Evolutionary conservation across 2,113 vertebrate genomes (phyloP).

Genomic region (Syngnathus scovelli): DNA sequence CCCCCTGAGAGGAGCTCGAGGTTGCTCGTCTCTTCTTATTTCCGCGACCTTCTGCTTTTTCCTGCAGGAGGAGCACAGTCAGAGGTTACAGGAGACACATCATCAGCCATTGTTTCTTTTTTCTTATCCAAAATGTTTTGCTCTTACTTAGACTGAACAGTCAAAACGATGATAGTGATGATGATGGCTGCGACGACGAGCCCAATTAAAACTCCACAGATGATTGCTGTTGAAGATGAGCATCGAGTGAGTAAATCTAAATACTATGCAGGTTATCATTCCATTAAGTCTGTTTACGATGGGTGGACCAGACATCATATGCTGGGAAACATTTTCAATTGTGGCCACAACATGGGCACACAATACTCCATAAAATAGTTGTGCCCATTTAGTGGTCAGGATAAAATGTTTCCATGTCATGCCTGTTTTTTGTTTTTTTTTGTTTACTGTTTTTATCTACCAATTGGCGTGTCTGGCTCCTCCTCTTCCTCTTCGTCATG

Average conservation of each 20-base stretch:
- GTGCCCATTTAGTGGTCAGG: background rate
- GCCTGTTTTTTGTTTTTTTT: background rate
- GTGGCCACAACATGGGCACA: background rate
- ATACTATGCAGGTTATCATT: too few relatives aligned
- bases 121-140: too few relatives aligned
- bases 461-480: constrained; percentile 61
- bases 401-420: background rate
- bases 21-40: constrained; percentile 19
- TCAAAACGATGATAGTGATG: constrained; percentile 43
- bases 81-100: background rate
- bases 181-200: constrained; percentile 44
- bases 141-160: constrained; percentile 58
- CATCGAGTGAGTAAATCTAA: background rate
- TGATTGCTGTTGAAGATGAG: constrained; percentile 49
- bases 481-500: constrained; percentile 23
- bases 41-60: constrained; percentile 30
- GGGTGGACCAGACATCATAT: background rate
- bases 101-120: background rate
- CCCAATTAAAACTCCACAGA: constrained; percentile 60
- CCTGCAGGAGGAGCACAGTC: constrained; percentile 30
- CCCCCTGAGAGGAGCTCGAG: constrained; percentile 33
- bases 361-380: background rate
- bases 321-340: too few relatives aligned
- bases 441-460: constrained; percentile 38
- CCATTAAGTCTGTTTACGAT: background rate